A percentile compares a stretch with the other conserved stretches of the same genome.
These are phyloP conservation scores for Neofelis nebulosa DNA, from an alignment of 2,113 vertebrate genomes.

Conservation along the genomic window DNA sequence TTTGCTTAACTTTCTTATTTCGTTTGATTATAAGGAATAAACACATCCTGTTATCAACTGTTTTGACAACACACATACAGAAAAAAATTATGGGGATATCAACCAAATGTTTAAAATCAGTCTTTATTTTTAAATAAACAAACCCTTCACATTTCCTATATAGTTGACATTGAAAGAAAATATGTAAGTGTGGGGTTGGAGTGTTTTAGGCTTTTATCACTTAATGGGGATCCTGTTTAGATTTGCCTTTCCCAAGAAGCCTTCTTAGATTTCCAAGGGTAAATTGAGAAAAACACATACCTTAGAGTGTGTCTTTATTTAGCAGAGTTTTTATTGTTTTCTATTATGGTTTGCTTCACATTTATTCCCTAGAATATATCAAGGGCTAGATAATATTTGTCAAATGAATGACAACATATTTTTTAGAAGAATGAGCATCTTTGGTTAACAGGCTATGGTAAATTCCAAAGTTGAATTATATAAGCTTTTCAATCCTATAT, in stretches of 20 bases:
- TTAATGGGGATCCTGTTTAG: not conserved
- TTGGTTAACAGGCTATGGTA: not conserved
- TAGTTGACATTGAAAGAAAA: not conserved
- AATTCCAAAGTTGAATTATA: not conserved
- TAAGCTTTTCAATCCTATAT: not conserved
- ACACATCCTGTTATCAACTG: not conserved
- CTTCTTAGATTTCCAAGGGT: not conserved
- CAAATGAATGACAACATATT: not conserved
- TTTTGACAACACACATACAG: not conserved
- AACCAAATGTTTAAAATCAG: not conserved
- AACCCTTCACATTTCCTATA: not conserved
- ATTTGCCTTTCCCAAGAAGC: not conserved
- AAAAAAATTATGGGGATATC: not conserved
- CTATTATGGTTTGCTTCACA: not conserved
- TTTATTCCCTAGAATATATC: not conserved
- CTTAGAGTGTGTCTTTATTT: not conserved
- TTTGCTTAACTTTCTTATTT: not conserved
- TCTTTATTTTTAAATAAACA: not conserved
- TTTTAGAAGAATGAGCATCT: not conserved
- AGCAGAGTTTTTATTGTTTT: not conserved
- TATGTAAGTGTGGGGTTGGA: accelerated
- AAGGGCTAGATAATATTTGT: not conserved
- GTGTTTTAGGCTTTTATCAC: not conserved
- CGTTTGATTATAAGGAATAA: not conserved
- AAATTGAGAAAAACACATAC: not conserved